These are phyloP conservation scores for Paelopatides confundens DNA, from an alignment of 53 echinoderm and acorn worm genomes.

Conservation along the genomic window DNA sequence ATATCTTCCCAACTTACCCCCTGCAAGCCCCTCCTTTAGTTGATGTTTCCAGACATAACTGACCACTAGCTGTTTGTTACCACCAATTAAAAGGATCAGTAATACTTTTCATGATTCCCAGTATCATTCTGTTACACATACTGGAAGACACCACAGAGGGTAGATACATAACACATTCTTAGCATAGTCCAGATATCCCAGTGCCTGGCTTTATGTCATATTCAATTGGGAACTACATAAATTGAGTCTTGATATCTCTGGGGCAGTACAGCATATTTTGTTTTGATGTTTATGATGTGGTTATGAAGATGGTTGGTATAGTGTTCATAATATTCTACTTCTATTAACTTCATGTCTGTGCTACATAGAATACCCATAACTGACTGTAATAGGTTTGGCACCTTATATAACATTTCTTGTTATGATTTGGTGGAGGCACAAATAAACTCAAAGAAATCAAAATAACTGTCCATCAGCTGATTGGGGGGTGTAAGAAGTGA, in stretches of 20 bases:
- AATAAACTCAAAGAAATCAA: too few species aligned
- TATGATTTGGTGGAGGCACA: too few species aligned
- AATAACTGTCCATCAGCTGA: too few species aligned
- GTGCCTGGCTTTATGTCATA: constrained; percentile 20
- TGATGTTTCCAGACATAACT: not conserved
- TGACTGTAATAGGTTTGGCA: too few species aligned
- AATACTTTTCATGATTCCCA: not conserved
- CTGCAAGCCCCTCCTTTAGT: not conserved
- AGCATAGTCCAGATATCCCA: not conserved
- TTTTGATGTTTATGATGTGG: not conserved
- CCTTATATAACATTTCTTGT: too few species aligned
- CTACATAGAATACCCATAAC: too few species aligned
- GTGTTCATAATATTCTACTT: too few species aligned
- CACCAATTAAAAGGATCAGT: not conserved
- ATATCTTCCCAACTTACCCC: not conserved
- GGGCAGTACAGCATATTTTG: not conserved
- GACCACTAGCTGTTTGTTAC: not conserved
- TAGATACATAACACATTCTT: constrained; percentile 20
- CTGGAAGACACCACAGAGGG: not conserved
- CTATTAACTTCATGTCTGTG: too few species aligned
- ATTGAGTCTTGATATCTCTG: constrained; percentile 13
- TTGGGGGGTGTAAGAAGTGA: too few species aligned
- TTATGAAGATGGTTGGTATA: too few species aligned
- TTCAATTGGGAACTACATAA: constrained; percentile 18
- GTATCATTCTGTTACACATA: not conserved